phyloP scores from a whole-genome alignment of 35 echinoderm and acorn worm genomes.

The Lytechinus variegatus region DNA sequence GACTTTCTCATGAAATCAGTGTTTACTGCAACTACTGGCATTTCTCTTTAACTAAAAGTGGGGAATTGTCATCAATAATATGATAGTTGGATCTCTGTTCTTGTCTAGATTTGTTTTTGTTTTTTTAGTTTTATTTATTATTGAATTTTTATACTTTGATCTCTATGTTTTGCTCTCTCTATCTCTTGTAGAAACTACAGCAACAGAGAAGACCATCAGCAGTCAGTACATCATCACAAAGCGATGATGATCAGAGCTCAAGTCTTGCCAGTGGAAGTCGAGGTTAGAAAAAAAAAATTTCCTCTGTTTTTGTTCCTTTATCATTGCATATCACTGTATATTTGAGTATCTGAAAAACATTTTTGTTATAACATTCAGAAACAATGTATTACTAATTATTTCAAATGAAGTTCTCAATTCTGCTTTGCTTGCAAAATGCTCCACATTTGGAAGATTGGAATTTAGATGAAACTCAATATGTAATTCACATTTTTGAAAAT shows the following conservation, averaged over 20 bases:
- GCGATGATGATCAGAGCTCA: neutral
- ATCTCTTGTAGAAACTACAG: neutral
- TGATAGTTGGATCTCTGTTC: too few species aligned
- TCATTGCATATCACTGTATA: neutral
- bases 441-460: neutral
- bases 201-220: conserved; percentile 31
- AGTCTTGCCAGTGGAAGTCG: conserved; percentile 39
- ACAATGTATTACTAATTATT: neutral
- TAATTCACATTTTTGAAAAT: too few species aligned
- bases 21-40: too few species aligned
- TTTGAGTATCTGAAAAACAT: neutral
- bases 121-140: too few species aligned
- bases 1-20: too few species aligned
- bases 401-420: neutral
- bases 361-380: neutral
- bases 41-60: too few species aligned
- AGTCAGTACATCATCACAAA: too few species aligned
- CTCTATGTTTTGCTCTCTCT: neutral
- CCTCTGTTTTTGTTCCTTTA: neutral
- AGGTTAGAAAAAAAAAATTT: conserved; percentile 10
- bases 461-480: too few species aligned
- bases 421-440: neutral
- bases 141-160: too few species aligned
- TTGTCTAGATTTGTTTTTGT: too few species aligned
- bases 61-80: too few species aligned